phyloP scores from a whole-genome alignment of 1,140 invertebrate genomes.

The Nilaparvata lugens region DNA sequence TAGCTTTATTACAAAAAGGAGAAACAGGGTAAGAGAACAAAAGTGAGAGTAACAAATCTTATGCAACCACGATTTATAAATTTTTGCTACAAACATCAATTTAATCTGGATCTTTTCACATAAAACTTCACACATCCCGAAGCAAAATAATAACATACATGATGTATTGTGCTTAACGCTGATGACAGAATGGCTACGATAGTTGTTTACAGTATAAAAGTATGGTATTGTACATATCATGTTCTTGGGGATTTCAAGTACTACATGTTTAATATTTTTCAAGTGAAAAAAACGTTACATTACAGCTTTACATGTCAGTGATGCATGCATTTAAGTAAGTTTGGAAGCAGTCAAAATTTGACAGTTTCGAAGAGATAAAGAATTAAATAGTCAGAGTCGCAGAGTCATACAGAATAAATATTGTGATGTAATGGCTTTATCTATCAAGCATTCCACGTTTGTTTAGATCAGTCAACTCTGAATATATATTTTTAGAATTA shows the following conservation, averaged over 20 bases:
- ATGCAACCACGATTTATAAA: constrained; percentile 23
- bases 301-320: too few species aligned
- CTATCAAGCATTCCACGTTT: too few species aligned
- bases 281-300: not conserved
- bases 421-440: too few species aligned
- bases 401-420: too few species aligned
- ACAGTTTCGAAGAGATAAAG: too few species aligned
- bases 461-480: too few species aligned
- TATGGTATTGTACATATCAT: constrained; percentile 7
- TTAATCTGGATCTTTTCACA: constrained; percentile 7
- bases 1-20: too few species aligned
- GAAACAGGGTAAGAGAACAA: too few species aligned
- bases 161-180: constrained; percentile 12
- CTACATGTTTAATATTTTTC: not conserved
- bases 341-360: too few species aligned
- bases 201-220: constrained; percentile 16
- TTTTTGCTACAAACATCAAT: constrained; percentile 24
- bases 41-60: not conserved
- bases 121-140: not conserved
- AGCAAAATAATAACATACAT: constrained; percentile 9
- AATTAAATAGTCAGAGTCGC: too few species aligned
- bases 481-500: too few species aligned
- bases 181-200: constrained; percentile 12
- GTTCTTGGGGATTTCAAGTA: constrained; percentile 5
- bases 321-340: too few species aligned